Evolutionary conservation across 2,113 vertebrate species (phyloP), one percentile per base, ranked within the genome.

Genomic region (Sisor rabdophorus): DNA sequence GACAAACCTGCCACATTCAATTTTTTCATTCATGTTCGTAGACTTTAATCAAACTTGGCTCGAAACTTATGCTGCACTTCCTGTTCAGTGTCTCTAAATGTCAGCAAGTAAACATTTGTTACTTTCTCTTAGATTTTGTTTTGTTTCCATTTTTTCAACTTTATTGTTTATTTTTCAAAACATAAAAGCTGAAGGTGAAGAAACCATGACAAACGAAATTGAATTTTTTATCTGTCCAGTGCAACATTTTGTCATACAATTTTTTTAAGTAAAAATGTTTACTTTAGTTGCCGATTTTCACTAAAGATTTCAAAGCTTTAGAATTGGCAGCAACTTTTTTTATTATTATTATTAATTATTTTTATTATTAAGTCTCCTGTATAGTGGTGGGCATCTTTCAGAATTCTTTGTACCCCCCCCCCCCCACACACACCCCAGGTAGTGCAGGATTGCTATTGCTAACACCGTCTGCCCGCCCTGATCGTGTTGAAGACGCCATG

Each of bases 381-480:
- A 24, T 16, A 20, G 15, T 52, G 40, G 2, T 5, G 44, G 22
- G 22, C 13, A 48, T n/a, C n/a, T 48, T 50, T 67, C 13, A 2
- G 61, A n/a, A 2, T 22, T 20, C 36, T 63, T 44, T 50, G 67
- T 15, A 8, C 16, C 52, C n/a, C 2, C 32, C 10, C 10, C 2
- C 7, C 10, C 10, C 1, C 6, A 7, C 9, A 44, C 32, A 54
- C n/a, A 52, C n/a, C 75, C 71, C 86, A 93, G 91, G 91, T 83
- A 91, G 89, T 83, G 90, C 91, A 85, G 92, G 86, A 75, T 88
- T 90, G 84, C 90, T 79, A 7, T 67, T 82, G 88, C 84, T 88
- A 87, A 87, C 89, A 86, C 87, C 90, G 72, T 85, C 90, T 11
- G 87, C 86, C 36, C 87, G 73, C 55, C 88, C 91, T 81, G 90